Percentiles rank a stretch among this genome's conserved stretches.
These are phyloP conservation scores for Sarcophaga peregrina DNA, from an alignment of 1,140 invertebrate genomes.

Conservation along the genomic window DNA sequence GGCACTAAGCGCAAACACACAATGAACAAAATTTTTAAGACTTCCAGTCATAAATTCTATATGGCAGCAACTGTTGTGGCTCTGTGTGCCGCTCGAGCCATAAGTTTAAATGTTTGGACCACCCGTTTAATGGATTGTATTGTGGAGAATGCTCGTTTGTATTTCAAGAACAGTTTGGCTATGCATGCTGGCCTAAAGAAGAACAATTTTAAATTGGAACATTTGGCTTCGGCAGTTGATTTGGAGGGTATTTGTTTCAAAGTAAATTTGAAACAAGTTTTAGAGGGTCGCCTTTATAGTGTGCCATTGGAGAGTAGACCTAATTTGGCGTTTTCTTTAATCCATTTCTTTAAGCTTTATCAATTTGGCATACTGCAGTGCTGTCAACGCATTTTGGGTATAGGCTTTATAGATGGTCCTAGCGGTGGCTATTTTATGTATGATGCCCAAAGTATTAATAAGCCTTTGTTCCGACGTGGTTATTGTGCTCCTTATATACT, in stretches of 20 bases:
- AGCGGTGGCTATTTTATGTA: slow-evolving; percentile 71
- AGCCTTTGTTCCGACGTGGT: slow-evolving; percentile 68
- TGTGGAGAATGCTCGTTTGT: not conserved
- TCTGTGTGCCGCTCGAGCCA: not conserved
- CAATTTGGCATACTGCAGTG: slow-evolving; percentile 68
- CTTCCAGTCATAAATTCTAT: not conserved
- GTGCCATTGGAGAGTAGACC: slow-evolving; percentile 67
- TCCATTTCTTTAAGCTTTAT: slow-evolving; percentile 69
- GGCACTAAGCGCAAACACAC: not conserved
- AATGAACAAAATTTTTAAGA: not conserved
- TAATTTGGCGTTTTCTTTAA: slow-evolving; percentile 67
- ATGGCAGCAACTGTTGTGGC: not conserved
- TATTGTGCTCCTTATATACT: slow-evolving; percentile 69
- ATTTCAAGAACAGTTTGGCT: not conserved
- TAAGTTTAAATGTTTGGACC: not conserved
- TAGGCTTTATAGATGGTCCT: slow-evolving; percentile 66
- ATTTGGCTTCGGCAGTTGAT: too few relatives aligned
- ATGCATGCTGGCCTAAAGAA: not conserved
- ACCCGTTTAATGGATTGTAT: not conserved
- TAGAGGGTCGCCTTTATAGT: slow-evolving; percentile 72
- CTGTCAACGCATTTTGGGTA: slow-evolving; percentile 68
- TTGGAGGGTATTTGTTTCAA: not conserved
- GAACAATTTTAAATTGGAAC: too few relatives aligned
- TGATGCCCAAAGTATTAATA: slow-evolving; percentile 69
- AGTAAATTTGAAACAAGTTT: slow-evolving; percentile 42